Conservation (phyloP, 2,797 vertebrate species). For the Tokudaia tokunoshimensis region DNA sequence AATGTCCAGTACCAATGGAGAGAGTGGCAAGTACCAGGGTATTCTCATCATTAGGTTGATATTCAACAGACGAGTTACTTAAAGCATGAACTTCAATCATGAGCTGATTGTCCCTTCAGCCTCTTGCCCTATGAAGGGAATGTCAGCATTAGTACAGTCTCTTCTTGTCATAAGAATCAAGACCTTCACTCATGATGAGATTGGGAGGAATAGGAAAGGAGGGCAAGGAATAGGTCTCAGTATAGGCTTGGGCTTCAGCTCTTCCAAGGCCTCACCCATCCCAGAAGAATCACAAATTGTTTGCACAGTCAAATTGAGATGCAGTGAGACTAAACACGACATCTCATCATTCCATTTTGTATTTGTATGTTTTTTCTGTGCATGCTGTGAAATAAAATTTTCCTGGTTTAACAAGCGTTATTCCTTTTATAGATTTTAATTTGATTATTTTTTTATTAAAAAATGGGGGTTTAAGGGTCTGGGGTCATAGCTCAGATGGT, state of each 20-base stretch:
- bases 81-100: not conserved
- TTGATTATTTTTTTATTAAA: not conserved
- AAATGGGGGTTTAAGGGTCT: not conserved
- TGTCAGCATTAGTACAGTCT: not conserved
- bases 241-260: not conserved
- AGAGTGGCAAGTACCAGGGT: not conserved
- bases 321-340: not conserved
- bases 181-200: not conserved
- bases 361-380: not conserved
- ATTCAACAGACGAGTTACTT: not conserved
- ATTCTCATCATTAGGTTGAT: not conserved
- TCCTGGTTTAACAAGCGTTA: not conserved
- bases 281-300: not conserved
- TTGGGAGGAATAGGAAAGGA: fast-evolving
- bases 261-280: not conserved
- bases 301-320: not conserved
- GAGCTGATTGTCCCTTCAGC: not conserved
- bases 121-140: not conserved
- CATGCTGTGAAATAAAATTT: not conserved
- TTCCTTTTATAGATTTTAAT: not conserved
- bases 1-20: not conserved
- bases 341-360: not conserved
- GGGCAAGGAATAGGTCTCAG: not conserved
- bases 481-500: not conserved
- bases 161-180: not conserved